Base-by-base conservation (phyloP, 2,888 invertebrate species). In the Euphydryas editha region DNA sequence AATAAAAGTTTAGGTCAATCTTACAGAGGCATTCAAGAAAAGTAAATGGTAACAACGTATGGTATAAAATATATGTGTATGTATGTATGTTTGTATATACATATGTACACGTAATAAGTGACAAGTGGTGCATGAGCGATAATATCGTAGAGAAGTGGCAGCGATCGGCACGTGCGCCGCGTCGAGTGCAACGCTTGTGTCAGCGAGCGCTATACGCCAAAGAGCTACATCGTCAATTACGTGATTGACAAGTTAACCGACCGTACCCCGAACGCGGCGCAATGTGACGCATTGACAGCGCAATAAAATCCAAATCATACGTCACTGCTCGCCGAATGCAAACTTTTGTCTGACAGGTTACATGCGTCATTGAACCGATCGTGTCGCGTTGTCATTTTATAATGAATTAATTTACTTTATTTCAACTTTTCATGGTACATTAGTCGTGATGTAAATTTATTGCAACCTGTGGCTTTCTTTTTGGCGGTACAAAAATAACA, bases 91-190 rank as follows among this genome's bases (percentile, higher is more conserved):
- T 15, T 51, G 4, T 11, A 20, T 24, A 49, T 20, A 24, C 21
- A 57, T 56, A 68, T 24, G 55, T 59, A 66, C 47, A 61, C 51
- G 59, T 65, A 68, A 72, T 67, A 71, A 64, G 72, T 74, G 70
- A 72, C 73, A 74, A 74, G 74, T 74, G 66, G 71, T 62, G 73
- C 69, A 73, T 70, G 75, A 74, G 80, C 80, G 88, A 89, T 88
- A 84, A 80, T 84, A 90, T 88, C 89, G 77, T 70, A 67, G 75
- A 77, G 73, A 80, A 89, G 90, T 84, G 86, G 82, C 80, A 79
- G 82, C 82, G 88, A 90, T 90, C 88, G 91, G 90, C 90, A 91
- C 90, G 91, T 84, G 88, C 90, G 86, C 72, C 79, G 75, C 80
- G 79, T 86, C 83, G 80, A 88, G 90, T 82, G 84, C 77, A 73